Base-by-base conservation (phyloP, 2,797 vertebrate species). In the Ctenopoma kingsleyae region DNA sequence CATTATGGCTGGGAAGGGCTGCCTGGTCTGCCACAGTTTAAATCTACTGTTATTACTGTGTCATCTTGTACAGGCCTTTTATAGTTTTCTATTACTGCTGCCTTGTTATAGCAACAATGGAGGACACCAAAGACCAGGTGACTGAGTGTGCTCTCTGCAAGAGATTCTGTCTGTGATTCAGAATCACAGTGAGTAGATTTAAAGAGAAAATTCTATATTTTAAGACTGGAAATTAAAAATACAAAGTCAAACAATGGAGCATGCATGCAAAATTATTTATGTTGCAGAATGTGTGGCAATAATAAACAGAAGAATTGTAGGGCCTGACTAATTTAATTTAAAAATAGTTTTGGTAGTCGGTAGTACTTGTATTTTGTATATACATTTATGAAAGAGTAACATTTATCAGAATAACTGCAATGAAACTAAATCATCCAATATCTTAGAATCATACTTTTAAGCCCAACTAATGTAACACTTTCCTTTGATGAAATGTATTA, bases 1-100 rank as follows among this genome's bases (percentile, higher is more conserved):
- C 84, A 87, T 86, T 71, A 80, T 54, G n/a, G 47, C 57, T 65
- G 41, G 53, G 52, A 60, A 64, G 64, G 76, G 54, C 74, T 62
- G 75, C 54, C 49, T 48, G 66, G 22, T 72, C 72, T 62, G 81
- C 78, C 82, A 81, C 83, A 77, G 78, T 81, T 90, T 90, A 89
- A 90, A 92, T 92, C 89, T 89, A 82, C 74, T 76, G 78, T 90
- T 90, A 91, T 91, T 83, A 89, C 87, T 81, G 89, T 87, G 91
- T 90, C 90, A 87, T 89, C 89, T 54, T 62, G 52, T 66, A 65
- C 69, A 61, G 68, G 65, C 67, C 71, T 83, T 89, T 91, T 85
- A 90, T 89, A 67, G 78, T 61, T 89, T 87, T 83, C 83, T 84
- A 86, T 89, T 87, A 86, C 79, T 36, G 47, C 70, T 71, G 80